These are phyloP conservation scores for Eriosoma lanigerum DNA, from an alignment of 1,140 invertebrate species.

Conservation along the genomic window DNA sequence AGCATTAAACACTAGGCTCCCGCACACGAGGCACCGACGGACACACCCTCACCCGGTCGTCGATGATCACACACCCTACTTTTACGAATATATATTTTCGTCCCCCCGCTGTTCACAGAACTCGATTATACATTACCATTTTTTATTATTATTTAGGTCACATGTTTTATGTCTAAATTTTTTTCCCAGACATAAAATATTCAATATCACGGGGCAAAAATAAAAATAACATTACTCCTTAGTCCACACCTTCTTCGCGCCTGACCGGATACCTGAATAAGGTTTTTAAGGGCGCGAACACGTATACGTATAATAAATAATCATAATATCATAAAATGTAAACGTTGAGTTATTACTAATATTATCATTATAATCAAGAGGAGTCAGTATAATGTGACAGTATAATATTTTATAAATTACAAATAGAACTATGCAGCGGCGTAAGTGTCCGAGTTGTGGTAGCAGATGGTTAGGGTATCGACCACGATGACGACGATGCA, in stretches of 20 bases:
- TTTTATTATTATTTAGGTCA: constrained; percentile 21
- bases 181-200: not conserved
- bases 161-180: constrained; percentile 19
- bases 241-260: not conserved
- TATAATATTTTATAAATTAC: not conserved
- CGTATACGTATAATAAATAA: constrained; percentile 1
- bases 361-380: no score
- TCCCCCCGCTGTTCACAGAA: not conserved
- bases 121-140: not conserved
- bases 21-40: not conserved
- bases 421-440: constrained; percentile 1
- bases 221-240: constrained; percentile 11
- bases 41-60: not conserved
- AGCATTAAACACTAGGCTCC: constrained; percentile 39
- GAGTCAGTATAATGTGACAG: no score
- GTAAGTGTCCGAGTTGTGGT: constrained; percentile 23
- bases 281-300: constrained; percentile 22
- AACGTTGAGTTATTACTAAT: no score
- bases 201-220: not conserved
- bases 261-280: constrained; percentile 19
- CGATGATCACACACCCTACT: constrained; percentile 20
- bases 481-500: constrained; percentile 13
- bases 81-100: constrained; percentile 10
- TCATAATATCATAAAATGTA: not conserved
- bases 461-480: constrained; percentile 29